Conservation (phyloP, 2,888 invertebrate genomes). For the Abscondita cerata region DNA sequence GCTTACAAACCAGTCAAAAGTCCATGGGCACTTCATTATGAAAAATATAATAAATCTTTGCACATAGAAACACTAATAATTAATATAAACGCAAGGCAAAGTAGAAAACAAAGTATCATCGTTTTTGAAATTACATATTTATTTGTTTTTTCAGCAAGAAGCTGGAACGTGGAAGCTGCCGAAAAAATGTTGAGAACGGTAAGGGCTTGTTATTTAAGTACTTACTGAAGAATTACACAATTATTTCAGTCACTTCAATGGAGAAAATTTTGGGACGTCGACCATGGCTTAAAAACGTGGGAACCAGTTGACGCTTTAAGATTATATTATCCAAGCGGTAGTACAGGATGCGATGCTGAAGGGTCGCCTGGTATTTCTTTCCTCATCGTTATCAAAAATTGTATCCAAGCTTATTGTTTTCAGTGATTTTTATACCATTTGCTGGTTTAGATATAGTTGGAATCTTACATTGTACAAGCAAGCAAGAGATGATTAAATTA, state of each 20-base stretch:
- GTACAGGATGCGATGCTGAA: conserved; percentile 82
- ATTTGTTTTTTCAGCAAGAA: conserved; percentile 75
- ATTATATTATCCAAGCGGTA: conserved; percentile 80
- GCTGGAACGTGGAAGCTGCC: conserved; percentile 85
- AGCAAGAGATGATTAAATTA: conserved; percentile 75
- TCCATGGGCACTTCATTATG: too few relatives aligned
- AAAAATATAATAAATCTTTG: too few relatives aligned
- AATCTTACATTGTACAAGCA: conserved; percentile 74
- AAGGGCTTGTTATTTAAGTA: conserved; percentile 56
- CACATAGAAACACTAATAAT: too few relatives aligned
- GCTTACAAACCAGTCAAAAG: too few relatives aligned
- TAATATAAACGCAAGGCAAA: too few relatives aligned
- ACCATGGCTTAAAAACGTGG: conserved; percentile 72
- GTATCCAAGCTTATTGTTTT: too few relatives aligned
- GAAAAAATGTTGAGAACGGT: conserved; percentile 92
- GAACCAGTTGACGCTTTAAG: conserved; percentile 72
- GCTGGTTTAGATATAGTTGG: conserved; percentile 83
- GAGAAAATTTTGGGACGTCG: conserved; percentile 79
- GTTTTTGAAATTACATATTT: neutral
- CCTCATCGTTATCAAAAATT: too few relatives aligned
- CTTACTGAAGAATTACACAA: too few relatives aligned
- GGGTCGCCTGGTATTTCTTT: conserved; percentile 79
- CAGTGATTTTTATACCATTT: conserved; percentile 82
- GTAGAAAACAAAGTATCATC: too few relatives aligned
- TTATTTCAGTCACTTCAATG: conserved; percentile 72